Percentiles rank a stretch among this genome's conserved stretches.
phyloP scores from a whole-genome alignment of 2,888 invertebrate species.

The Nephrotoma flavescens region DNA sequence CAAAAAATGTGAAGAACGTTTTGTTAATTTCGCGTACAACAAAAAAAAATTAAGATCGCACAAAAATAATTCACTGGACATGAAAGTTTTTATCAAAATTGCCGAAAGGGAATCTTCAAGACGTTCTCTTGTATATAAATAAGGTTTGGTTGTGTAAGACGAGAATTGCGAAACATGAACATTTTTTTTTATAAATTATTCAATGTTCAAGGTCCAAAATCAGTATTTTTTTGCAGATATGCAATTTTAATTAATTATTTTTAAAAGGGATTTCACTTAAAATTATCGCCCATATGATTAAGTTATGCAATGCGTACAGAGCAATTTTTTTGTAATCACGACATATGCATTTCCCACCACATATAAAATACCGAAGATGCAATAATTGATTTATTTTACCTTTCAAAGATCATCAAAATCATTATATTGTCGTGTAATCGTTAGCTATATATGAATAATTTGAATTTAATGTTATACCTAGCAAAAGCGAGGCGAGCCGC shows the following conservation, averaged over 20 bases:
- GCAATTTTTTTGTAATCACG: no score
- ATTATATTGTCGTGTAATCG: no score
- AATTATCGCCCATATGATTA: no score
- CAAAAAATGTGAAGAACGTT: not conserved
- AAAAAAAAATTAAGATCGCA: not conserved
- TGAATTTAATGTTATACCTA: no score
- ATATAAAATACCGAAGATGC: no score
- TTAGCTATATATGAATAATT: no score
- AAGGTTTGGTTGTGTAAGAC: not conserved
- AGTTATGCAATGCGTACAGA: no score
- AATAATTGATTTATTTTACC: no score
- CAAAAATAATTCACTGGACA: not conserved
- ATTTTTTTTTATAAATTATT: not conserved
- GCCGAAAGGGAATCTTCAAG: not conserved
- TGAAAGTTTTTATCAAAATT: not conserved
- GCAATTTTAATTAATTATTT: not conserved
- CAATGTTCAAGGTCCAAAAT: not conserved
- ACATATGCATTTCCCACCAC: no score
- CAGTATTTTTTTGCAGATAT: not conserved
- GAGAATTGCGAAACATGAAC: not conserved
- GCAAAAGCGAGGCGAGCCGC: no score
- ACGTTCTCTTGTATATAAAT: not conserved
- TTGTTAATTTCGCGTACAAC: not conserved
- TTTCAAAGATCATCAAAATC: no score
- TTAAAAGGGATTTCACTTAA: not conserved